Conservation (phyloP, 2,797 vertebrate species). For the Bradypodion ventrale region DNA sequence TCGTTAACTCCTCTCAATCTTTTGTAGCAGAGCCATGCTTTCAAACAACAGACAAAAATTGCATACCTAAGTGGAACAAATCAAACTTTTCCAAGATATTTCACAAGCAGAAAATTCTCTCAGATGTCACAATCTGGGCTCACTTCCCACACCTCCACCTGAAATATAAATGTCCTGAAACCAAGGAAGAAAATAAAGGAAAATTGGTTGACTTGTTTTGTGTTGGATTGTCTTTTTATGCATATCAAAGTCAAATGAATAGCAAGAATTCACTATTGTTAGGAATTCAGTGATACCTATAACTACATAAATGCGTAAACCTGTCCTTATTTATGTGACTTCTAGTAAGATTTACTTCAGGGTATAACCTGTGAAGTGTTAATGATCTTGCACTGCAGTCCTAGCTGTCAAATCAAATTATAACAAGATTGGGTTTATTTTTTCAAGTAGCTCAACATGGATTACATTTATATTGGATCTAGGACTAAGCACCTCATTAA, state of each 20-base stretch:
- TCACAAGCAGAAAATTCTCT: conserved; percentile 72
- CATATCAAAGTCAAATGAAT: conserved; percentile 74
- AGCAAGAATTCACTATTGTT: conserved; percentile 67
- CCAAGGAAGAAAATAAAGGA: conserved; percentile 67
- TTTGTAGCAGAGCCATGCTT: conserved; percentile 44
- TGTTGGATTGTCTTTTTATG: conserved; percentile 68
- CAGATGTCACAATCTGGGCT: conserved; percentile 64
- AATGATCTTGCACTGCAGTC: conserved; percentile 70
- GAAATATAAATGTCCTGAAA: conserved; percentile 75
- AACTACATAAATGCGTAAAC: conserved; percentile 74
- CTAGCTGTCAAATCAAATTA: conserved; percentile 74
- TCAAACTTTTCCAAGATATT: conserved; percentile 69
- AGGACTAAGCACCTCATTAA: conserved; percentile 55
- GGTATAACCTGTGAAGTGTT: conserved; percentile 76
- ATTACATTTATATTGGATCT: conserved; percentile 64
- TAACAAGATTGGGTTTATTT: conserved; percentile 63
- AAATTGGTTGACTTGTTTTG: conserved; percentile 70
- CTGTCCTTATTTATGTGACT: conserved; percentile 75
- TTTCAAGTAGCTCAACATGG: conserved; percentile 63
- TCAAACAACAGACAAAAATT: conserved; percentile 67
- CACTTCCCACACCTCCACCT: conserved; percentile 59
- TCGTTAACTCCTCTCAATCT: conserved; percentile 47
- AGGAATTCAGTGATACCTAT: conserved; percentile 67
- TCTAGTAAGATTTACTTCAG: conserved; percentile 73
- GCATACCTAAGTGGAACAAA: conserved; percentile 73